Evolutionary conservation across 2,797 vertebrate species (phyloP).

Genomic region (Cercopithecus mitis): DNA sequence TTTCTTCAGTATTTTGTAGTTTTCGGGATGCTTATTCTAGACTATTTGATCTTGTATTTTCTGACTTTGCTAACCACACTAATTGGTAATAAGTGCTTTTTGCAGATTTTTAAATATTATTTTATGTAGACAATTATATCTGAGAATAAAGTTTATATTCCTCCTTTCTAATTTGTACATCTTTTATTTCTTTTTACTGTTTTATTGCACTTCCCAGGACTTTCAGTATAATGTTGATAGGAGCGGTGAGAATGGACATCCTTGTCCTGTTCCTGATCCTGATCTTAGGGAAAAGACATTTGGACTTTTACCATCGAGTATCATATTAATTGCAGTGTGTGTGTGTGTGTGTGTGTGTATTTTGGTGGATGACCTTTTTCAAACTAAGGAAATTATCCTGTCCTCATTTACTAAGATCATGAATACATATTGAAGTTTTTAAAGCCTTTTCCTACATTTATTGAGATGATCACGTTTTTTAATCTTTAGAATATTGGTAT

Average conservation of each 20-base stretch:
- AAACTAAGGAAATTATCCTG: background rate
- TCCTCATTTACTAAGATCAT: background rate
- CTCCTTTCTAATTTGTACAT: background rate
- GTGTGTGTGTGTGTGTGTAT: background rate
- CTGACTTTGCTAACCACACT: background rate
- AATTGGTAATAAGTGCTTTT: background rate
- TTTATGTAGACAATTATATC: background rate
- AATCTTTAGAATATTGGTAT: background rate
- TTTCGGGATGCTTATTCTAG: background rate
- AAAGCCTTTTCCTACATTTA: background rate
- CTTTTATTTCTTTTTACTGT: background rate
- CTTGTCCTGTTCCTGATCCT: background rate
- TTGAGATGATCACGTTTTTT: background rate
- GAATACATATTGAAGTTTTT: background rate
- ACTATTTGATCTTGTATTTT: background rate
- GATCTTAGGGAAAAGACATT: background rate
- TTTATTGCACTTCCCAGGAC: background rate
- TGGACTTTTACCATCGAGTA: background rate
- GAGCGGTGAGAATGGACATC: background rate
- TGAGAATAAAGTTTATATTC: constrained; percentile 7
- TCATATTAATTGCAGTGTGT: background rate
- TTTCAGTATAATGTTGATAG: background rate
- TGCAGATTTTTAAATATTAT: background rate
- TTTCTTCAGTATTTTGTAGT: background rate
- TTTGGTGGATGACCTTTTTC: background rate